phyloP scores from a whole-genome alignment of 2,888 invertebrate species.

The Amblyjoppa proteus region DNA sequence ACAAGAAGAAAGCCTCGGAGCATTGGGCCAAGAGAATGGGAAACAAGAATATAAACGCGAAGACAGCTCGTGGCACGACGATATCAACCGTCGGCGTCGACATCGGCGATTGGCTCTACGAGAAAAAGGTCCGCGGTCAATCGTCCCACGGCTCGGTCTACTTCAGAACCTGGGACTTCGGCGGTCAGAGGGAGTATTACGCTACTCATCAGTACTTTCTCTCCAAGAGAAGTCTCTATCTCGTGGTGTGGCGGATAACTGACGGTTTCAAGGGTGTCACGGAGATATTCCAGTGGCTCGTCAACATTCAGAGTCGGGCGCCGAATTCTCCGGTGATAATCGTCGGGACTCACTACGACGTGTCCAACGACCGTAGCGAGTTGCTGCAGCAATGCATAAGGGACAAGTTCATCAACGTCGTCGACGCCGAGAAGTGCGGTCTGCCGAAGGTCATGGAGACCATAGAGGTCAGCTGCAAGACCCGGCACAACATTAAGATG shows the following conservation, averaged over 20 bases:
- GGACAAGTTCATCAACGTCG: constrained; percentile 95
- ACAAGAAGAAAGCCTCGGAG: constrained; percentile 89
- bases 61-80: constrained; percentile 91
- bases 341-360: constrained; percentile 98
- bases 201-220: constrained; percentile 99
- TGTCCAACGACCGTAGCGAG: constrained; percentile 91
- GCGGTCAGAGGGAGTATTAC: constrained; percentile 99
- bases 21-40: constrained; percentile 99
- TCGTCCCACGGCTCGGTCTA: constrained; percentile 93
- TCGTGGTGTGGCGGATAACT: constrained; percentile 97
- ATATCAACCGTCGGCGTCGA: constrained; percentile 99
- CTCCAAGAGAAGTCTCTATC: constrained; percentile 96
- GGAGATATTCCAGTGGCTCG: constrained; percentile 97
- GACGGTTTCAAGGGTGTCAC: constrained; percentile 96
- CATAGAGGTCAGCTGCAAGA: constrained; percentile 96
- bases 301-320: constrained; percentile 97
- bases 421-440: constrained; percentile 98
- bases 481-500: constrained; percentile 94
- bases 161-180: constrained; percentile 99
- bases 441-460: constrained; percentile 97
- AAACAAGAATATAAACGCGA: constrained; percentile 92
- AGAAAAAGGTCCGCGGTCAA: constrained; percentile 92
- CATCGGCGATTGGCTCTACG: constrained; percentile 97
- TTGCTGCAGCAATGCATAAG: constrained; percentile 95
- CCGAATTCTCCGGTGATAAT: constrained; percentile 98